Percentiles rank a stretch among this genome's conserved stretches.
Evolutionary conservation across 2,888 invertebrate species (phyloP).

Genomic region (Athalia rosae): DNA sequence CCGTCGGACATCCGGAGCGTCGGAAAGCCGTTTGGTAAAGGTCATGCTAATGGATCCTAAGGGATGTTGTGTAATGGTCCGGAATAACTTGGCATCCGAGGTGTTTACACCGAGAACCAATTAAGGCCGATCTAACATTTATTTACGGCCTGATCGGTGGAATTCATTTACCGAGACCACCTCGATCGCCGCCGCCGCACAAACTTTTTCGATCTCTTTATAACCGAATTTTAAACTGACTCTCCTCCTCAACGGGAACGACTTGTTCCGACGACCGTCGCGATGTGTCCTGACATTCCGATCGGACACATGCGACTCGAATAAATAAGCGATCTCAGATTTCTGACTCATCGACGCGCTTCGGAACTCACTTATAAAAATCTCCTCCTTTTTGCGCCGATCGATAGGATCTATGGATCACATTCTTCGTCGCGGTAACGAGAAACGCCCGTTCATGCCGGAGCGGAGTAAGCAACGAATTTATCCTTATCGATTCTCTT

Average conservation of each 20-base stretch:
- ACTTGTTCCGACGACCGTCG: slow-evolving; percentile 14
- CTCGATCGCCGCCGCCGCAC: background rate
- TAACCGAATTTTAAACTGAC: slow-evolving; percentile 6
- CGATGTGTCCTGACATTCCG: slow-evolving; percentile 11
- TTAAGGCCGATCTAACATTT: slow-evolving; percentile 55
- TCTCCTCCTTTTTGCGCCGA: background rate
- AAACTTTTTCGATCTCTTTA: slow-evolving; percentile 35
- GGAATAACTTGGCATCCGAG: slow-evolving; percentile 50
- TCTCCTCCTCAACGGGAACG: background rate
- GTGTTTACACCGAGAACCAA: slow-evolving; percentile 59
- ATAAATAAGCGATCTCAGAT: slow-evolving; percentile 12
- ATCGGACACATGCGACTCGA: slow-evolving; percentile 20
- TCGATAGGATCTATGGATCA: background rate
- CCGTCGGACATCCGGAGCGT: background rate
- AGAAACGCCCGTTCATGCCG: background rate
- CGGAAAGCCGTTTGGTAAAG: slow-evolving; percentile 5
- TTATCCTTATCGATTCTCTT: too few relatives aligned
- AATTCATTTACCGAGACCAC: slow-evolving; percentile 50
- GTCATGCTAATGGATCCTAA: slow-evolving; percentile 60
- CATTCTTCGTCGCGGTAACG: background rate
- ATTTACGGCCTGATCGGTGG: slow-evolving; percentile 58
- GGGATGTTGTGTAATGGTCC: slow-evolving; percentile 62
- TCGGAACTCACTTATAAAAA: background rate
- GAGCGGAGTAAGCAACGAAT: too few relatives aligned
- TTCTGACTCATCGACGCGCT: slow-evolving; percentile 15